A percentile compares a stretch with the other conserved stretches of the same genome.
phyloP scores from a whole-genome alignment of 2,797 vertebrate species.

The Etheostoma nigrum region DNA sequence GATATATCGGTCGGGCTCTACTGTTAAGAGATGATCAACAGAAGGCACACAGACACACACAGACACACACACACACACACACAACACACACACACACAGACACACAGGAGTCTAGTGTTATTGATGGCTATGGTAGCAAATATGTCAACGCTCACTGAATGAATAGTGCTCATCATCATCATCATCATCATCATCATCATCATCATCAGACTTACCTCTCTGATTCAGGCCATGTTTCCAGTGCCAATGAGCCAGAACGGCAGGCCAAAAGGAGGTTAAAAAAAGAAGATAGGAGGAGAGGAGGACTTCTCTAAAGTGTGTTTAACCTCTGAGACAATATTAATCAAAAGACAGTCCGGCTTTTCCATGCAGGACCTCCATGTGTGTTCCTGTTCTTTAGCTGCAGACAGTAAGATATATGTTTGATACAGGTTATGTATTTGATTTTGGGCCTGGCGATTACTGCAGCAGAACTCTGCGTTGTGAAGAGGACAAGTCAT shows the following conservation, averaged over 20 bases:
- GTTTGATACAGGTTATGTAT: slow-evolving; percentile 3
- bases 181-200: slow-evolving; percentile 52
- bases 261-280: slow-evolving; percentile 14
- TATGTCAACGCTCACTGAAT: slow-evolving; percentile 49
- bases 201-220: slow-evolving; percentile 20
- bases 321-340: slow-evolving; percentile 44
- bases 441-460: slow-evolving; percentile 18
- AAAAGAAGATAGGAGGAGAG: slow-evolving; percentile 12
- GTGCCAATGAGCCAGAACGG: slow-evolving; percentile 19
- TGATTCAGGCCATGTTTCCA: slow-evolving; percentile 33
- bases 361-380: slow-evolving; percentile 10
- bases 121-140: slow-evolving; percentile 49
- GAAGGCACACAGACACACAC: slow-evolving; percentile 1
- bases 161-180: slow-evolving; percentile 56
- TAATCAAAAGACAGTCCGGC: slow-evolving; percentile 27
- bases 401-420: slow-evolving; percentile 15
- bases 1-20: too few species aligned
- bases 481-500: slow-evolving; percentile 51
- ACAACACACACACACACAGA: slow-evolving; percentile 11
- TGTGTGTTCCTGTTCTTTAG: slow-evolving; percentile 45
- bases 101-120: slow-evolving; percentile 39
- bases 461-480: slow-evolving; percentile 35
- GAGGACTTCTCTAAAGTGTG: slow-evolving; percentile 33
- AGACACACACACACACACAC: slow-evolving; percentile 20
- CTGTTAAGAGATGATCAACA: slow-evolving; percentile 28